Evolutionary conservation across 1,140 invertebrate species (phyloP), one percentile per base, ranked within the genome.

Genomic region (Adelges cooleyi): DNA sequence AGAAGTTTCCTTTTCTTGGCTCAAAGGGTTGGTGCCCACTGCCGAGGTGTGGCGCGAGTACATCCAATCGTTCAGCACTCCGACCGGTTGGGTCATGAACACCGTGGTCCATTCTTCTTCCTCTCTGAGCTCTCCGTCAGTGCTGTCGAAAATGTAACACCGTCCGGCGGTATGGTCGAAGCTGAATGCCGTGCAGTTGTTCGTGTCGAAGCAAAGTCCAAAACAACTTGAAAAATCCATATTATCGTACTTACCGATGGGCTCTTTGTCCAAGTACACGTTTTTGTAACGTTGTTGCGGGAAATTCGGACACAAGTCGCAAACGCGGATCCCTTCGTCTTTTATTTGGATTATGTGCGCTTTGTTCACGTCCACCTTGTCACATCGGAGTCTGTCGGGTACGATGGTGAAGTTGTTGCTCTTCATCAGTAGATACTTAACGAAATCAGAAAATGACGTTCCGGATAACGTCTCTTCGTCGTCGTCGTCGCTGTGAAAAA

Each of bases 301-400:
- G 23, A 67, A 67, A 33, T 67, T 20, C n/a, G 54, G 54, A 29
- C 66, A 67, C 29, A 67, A 23, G 29, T 67, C 66, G 33, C 66
- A 67, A 23, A 62, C 65, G 5, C 48, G 36, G 27, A 67, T 42
- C 13, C 51, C 66, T 46, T 67, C 52, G 27, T 56, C 33, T 49
- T 49, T 27, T 13, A 67, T 46, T 4, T 9, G 52, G 18, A 42
- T n/a, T 17, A 42, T 17, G 13, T 42, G 40, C 17, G 40, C 13
- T 15, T 42, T 42, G 3, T 15, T 17, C 13, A 42, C 40, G 40
- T 42, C 40, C 13, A 42, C 13, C 3, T n/a, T 11, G 17, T 42
- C 40, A 29, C 66, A 67, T 2, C 52, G 66, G 11, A 67, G 18
- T 10, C 33, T 54, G 20, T 67, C 66, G 8, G 66, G 66, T 48